These are phyloP conservation scores for Trachythela sp. DNA, from an alignment of 64 coral and sea anemone genomes.

Conservation along the genomic window DNA sequence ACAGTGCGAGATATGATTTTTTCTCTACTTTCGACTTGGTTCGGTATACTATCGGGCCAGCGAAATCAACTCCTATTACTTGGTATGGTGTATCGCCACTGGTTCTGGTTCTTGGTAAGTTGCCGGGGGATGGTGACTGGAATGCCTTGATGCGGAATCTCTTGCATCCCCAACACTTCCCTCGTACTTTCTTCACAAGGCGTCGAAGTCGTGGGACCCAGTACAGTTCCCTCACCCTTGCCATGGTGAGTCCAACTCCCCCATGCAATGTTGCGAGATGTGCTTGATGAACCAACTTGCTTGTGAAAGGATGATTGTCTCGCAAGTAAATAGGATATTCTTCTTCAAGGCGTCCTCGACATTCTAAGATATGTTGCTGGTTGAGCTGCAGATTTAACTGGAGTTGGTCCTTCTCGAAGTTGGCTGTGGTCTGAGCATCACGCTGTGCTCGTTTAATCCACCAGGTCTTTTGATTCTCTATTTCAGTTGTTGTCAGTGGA, in stretches of 20 bases:
- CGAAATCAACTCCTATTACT: not conserved
- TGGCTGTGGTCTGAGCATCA: not conserved
- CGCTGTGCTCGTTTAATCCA: slow-evolving; percentile 1
- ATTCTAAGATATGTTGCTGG: not conserved
- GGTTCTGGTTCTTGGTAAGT: not conserved
- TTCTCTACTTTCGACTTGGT: not conserved
- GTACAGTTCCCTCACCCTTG: not conserved
- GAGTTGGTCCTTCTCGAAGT: not conserved
- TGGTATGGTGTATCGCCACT: not conserved
- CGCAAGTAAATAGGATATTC: too few relatives aligned
- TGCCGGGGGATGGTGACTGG: not conserved
- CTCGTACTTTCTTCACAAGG: not conserved
- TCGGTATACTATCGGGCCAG: not conserved
- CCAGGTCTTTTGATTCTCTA: not conserved
- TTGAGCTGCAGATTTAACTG: not conserved
- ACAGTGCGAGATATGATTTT: not conserved
- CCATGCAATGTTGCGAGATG: not conserved
- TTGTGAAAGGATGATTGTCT: not conserved
- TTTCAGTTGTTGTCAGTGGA: not conserved
- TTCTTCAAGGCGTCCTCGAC: too few relatives aligned
- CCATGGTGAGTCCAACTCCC: not conserved
- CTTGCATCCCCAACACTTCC: too few relatives aligned
- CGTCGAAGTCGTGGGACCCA: not conserved
- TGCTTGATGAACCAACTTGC: not conserved
- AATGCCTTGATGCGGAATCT: not conserved